Evolutionary conservation across 2,113 vertebrate genomes (phyloP).

Genomic region (Tyrannus savana): DNA sequence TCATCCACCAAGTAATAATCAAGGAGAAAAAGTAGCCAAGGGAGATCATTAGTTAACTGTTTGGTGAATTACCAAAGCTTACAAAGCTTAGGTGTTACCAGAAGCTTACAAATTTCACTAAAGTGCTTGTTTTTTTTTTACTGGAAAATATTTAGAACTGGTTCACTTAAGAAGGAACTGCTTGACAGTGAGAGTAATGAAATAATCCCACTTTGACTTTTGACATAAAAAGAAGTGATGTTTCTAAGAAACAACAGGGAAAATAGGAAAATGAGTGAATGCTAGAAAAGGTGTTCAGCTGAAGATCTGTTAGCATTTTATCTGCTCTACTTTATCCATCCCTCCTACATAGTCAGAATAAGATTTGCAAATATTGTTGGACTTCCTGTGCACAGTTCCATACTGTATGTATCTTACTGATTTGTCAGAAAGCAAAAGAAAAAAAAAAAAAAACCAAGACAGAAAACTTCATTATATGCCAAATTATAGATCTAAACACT

Average conservation of each 20-base stretch:
- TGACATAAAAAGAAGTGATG: neutral
- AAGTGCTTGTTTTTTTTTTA: neutral
- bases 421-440: neutral
- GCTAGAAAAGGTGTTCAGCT: neutral
- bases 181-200: neutral
- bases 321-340: neutral
- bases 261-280: neutral
- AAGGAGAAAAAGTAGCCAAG: neutral
- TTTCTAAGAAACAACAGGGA: neutral
- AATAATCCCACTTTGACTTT: neutral
- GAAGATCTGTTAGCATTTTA: neutral
- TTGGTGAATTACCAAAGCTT: neutral
- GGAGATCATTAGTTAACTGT: neutral
- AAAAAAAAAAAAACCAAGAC: no score
- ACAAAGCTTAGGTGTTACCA: neutral
- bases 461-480: neutral
- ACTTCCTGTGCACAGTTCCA: neutral
- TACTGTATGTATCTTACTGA: fast-evolving
- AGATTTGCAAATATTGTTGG: neutral
- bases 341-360: neutral
- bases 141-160: neutral
- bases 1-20: neutral
- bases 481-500: neutral
- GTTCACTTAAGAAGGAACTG: neutral
- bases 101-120: neutral